Base-by-base conservation (phyloP, 2,888 invertebrate genomes). In the Halictus ligatus region DNA sequence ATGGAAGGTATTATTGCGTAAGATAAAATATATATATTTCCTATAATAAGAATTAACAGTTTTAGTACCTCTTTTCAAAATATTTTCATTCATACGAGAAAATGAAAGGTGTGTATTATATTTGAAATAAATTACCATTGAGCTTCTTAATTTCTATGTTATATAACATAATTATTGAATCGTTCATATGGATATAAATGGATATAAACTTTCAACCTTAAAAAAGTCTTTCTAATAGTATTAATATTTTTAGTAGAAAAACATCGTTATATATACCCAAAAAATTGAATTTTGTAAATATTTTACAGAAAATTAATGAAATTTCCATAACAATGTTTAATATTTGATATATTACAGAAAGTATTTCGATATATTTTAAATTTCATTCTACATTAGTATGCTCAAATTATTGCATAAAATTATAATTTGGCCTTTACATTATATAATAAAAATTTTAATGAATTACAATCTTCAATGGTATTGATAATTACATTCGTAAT, bases 121-220 rank as follows among this genome's bases (percentile, higher is more conserved):
- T 40, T 50, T 35, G 15, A 5, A 29, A 25, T 74, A n/a, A 21
- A 48, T 21, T 50, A 48, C 21, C 5, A 72, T 72, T 15, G 35
- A 50, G 18, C 12, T 21, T 72, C 18, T 64, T 60, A 15, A 25
- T 1, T 15, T 12, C 13, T 69, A 43, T 73, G 46, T 80, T 75
- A 18, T 46, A 21, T 80, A 46, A 67, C 43, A 50, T 48, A 18
- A 77, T 46, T 76, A 54, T 15, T 77, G 29, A 67, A n/a, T 35
- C 58, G 13, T n/a, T 21, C 48, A 13, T 46, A 10, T 46, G 35
- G 18, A 18, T 15, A 18, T 25, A 12, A 12, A 13, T 60, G 12
- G 2, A 25, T n/a, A 48, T 78, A 29, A 46, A 71, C 1, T 46
- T 25, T 71, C n/a, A 40, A n/a, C 21, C 10, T 18, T 5, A 71